Percentiles rank a stretch among this genome's conserved stretches.
These are phyloP conservation scores for Thereva unica DNA, from an alignment of 2,888 invertebrate species.

Conservation along the genomic window DNA sequence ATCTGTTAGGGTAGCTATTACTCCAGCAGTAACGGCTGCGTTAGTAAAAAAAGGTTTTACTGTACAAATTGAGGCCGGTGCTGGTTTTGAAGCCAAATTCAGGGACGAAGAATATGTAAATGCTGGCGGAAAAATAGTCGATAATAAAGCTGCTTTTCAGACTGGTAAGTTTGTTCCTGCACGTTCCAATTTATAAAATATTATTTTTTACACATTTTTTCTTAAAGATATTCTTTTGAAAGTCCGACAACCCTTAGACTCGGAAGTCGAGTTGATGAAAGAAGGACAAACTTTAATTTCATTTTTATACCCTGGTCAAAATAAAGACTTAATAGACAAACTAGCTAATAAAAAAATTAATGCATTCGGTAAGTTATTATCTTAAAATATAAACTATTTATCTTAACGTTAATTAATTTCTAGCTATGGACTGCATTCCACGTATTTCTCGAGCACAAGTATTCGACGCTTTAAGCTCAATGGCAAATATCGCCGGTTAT, in stretches of 20 bases:
- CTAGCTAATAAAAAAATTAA: slow-evolving; percentile 73
- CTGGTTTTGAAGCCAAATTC: slow-evolving; percentile 77
- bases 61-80: slow-evolving; percentile 78
- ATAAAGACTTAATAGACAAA: slow-evolving; percentile 71
- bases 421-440: slow-evolving; percentile 88
- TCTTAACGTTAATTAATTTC: slow-evolving; percentile 41
- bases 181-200: slow-evolving; percentile 1
- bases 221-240: slow-evolving; percentile 77
- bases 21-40: slow-evolving; percentile 73
- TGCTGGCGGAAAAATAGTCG: slow-evolving; percentile 74
- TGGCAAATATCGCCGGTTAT: slow-evolving; percentile 90
- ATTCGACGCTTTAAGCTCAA: slow-evolving; percentile 87
- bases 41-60: slow-evolving; percentile 80
- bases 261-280: slow-evolving; percentile 69
- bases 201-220: slow-evolving; percentile 29
- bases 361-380: slow-evolving; percentile 70
- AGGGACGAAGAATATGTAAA: slow-evolving; percentile 74
- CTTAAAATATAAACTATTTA: background rate
- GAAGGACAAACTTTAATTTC: slow-evolving; percentile 76
- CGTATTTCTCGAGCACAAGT: slow-evolving; percentile 87
- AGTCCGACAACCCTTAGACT: slow-evolving; percentile 70
- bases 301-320: slow-evolving; percentile 83
- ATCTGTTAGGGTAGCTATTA: slow-evolving; percentile 70
- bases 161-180: slow-evolving; percentile 62
- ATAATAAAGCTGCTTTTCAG: slow-evolving; percentile 67